A percentile compares a stretch with the other conserved stretches of the same genome.
phyloP scores from a whole-genome alignment of 2,113 vertebrate species.

The Etheostoma cragini region DNA sequence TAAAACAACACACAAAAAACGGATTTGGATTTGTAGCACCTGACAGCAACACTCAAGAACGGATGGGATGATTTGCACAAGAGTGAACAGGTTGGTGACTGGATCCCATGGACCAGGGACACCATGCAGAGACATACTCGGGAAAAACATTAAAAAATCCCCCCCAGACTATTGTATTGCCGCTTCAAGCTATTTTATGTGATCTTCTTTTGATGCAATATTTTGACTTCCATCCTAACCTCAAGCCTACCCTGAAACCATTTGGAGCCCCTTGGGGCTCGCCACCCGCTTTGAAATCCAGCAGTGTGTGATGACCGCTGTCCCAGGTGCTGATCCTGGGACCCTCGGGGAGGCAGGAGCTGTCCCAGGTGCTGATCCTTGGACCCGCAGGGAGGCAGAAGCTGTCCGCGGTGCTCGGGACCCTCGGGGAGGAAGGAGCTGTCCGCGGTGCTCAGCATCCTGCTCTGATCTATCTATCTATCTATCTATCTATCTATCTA shows the following conservation, averaged over 20 bases:
- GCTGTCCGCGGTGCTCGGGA: background rate
- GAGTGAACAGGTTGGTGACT: background rate
- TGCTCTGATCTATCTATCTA: background rate
- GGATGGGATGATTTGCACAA: background rate
- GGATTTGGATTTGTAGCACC: background rate
- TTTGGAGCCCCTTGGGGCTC: too few species aligned
- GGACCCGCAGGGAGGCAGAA: background rate
- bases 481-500: too few species aligned
- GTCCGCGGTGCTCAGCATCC: background rate
- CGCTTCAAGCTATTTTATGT: too few species aligned
- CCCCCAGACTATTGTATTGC: too few species aligned
- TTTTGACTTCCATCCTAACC: too few species aligned
- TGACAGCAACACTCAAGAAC: background rate
- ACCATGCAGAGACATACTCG: background rate
- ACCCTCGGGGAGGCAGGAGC: background rate
- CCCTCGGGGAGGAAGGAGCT: background rate
- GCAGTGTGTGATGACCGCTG: background rate
- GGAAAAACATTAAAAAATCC: too few species aligned
- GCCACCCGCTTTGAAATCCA: background rate
- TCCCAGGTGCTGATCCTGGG: conserved; percentile 11
- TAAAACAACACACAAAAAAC: too few species aligned
- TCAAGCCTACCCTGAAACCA: too few species aligned
- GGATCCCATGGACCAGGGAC: background rate
- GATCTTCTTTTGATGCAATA: too few species aligned
- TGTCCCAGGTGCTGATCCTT: background rate